Conservation (phyloP, 2,888 invertebrate genomes). For the Sesia bembeciformis region DNA sequence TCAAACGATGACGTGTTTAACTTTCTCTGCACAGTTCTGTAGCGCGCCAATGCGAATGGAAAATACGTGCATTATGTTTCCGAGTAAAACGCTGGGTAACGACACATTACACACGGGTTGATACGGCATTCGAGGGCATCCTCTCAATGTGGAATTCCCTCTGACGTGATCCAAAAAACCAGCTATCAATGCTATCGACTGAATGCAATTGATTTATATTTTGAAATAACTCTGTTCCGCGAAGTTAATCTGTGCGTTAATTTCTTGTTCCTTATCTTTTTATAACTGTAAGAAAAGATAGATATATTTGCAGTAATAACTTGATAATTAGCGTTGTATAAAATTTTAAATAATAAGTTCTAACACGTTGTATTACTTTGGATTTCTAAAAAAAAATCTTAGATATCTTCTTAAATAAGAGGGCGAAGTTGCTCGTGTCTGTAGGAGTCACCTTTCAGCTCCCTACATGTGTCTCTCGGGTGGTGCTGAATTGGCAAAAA, state of each 20-base stretch:
- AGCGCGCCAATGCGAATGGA: conserved; percentile 22
- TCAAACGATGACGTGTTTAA: conserved; percentile 44
- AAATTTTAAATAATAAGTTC: too few species aligned
- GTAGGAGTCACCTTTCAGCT: too few species aligned
- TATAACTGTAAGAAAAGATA: too few species aligned
- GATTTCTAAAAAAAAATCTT: too few species aligned
- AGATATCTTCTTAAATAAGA: too few species aligned
- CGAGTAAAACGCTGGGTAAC: background rate
- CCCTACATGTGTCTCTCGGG: too few species aligned
- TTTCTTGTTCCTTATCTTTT: too few species aligned
- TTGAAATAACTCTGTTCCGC: background rate
- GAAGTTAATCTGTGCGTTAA: background rate
- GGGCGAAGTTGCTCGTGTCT: too few species aligned
- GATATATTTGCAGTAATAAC: too few species aligned
- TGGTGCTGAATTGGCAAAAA: too few species aligned
- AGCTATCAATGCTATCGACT: background rate
- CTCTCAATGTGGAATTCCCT: background rate
- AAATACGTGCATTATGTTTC: conserved; percentile 34
- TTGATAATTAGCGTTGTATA: too few species aligned
- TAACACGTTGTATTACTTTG: too few species aligned
- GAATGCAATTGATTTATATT: background rate
- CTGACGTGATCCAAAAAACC: background rate
- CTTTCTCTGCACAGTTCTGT: conserved; percentile 41
- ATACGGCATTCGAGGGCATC: background rate
- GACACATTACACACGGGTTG: background rate